Evolutionary conservation across 2,888 invertebrate genomes (phyloP).

Genomic region (Caprella mutica): DNA sequence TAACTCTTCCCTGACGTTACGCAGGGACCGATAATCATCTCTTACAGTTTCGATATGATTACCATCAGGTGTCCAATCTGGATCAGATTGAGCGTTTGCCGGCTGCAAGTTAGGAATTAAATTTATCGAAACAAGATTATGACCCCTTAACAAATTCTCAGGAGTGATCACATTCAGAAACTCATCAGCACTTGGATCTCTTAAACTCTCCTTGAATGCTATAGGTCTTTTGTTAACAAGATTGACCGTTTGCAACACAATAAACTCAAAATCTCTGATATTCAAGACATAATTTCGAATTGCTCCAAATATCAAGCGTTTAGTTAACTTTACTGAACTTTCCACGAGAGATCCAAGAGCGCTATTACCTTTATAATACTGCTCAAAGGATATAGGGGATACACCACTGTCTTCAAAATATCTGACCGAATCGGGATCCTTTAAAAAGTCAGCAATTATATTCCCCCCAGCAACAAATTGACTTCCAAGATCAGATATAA

Average conservation of each 20-base stretch:
- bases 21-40: neutral
- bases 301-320: neutral
- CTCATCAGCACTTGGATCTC: neutral
- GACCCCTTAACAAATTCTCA: neutral
- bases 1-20: neutral
- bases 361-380: constrained; percentile 4
- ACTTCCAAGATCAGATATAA: neutral
- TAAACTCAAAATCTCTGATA: neutral
- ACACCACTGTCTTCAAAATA: neutral
- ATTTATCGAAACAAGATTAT: neutral
- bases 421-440: neutral
- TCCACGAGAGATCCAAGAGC: neutral
- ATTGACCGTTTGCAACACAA: neutral
- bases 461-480: neutral
- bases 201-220: neutral
- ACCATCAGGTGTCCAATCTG: neutral
- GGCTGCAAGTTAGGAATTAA: neutral
- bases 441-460: neutral
- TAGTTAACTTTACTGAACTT: neutral
- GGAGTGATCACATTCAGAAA: neutral
- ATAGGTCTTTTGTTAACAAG: neutral
- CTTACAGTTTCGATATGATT: neutral
- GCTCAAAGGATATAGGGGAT: neutral
- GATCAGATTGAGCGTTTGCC: neutral
- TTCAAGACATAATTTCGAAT: neutral